These are phyloP conservation scores for Andrena cerasifolii DNA, from an alignment of 1,140 invertebrate genomes.

Conservation along the genomic window DNA sequence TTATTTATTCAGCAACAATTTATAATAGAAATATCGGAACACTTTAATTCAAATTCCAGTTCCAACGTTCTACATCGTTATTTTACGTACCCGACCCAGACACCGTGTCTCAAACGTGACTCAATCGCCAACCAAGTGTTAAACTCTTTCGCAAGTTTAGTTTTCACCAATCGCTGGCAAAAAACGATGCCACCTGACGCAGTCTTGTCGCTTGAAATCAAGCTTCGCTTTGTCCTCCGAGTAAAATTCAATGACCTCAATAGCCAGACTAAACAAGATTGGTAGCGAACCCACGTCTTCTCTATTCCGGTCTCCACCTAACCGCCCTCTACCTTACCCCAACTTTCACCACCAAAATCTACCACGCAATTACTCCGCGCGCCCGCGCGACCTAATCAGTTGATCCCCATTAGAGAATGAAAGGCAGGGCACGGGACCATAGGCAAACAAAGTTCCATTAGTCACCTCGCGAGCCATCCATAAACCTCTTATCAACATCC, in stretches of 20 bases:
- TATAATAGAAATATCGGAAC: too few species aligned
- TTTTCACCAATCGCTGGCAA: neutral
- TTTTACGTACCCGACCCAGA: neutral
- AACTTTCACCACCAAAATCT: neutral
- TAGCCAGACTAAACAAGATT: too few species aligned
- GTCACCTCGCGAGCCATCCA: neutral
- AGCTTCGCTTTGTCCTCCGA: too few species aligned
- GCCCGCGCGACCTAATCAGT: neutral
- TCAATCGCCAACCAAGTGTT: neutral
- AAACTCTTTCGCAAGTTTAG: neutral
- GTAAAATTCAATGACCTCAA: too few species aligned
- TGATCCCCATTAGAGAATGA: neutral
- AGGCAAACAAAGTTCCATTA: neutral
- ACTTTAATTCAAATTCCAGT: neutral
- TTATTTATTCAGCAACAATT: too few species aligned
- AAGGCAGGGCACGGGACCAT: neutral
- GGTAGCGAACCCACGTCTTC: too few species aligned
- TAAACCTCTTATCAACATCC: neutral
- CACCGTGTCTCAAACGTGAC: neutral
- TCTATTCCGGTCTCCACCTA: too few species aligned
- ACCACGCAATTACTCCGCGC: neutral
- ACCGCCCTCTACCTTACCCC: too few species aligned
- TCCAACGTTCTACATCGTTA: neutral
- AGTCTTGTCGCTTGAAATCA: neutral
- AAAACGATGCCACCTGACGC: neutral